Percentiles rank a stretch among this genome's conserved stretches.
Conservation (phyloP, 92 coral and sea anemone species). For the Scolanthus callimorphus region DNA sequence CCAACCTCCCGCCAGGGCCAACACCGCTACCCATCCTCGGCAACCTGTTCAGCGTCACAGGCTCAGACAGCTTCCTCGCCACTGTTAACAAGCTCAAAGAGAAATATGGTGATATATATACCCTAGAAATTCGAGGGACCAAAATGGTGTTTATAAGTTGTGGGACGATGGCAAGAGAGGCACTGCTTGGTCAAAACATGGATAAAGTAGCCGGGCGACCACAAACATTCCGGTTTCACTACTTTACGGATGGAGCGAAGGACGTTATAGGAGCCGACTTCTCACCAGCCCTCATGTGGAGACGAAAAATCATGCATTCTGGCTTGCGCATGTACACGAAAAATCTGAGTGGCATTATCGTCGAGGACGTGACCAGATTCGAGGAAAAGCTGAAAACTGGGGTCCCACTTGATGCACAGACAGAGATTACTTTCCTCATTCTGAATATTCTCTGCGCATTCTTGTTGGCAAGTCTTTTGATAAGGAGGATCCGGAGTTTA, state of each 20-base stretch:
- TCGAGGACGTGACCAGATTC: conserved; percentile 28
- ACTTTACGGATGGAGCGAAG: conserved; percentile 35
- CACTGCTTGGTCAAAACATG: conserved; percentile 37
- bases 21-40: conserved; percentile 52
- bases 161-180: conserved; percentile 42
- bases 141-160: conserved; percentile 40
- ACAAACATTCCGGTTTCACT: conserved; percentile 21
- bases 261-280: conserved; percentile 53
- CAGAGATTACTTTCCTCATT: conserved; percentile 35
- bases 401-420: conserved; percentile 45
- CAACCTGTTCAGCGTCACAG: conserved; percentile 37
- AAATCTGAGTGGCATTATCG: conserved; percentile 28
- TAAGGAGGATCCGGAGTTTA: conserved; percentile 44
- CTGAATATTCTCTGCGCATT: conserved; percentile 60
- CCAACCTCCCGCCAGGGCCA: conserved; percentile 52
- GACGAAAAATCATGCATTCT: conserved; percentile 48
- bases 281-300: conserved; percentile 36
- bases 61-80: conserved; percentile 30
- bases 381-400: conserved; percentile 26
- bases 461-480: conserved; percentile 57
- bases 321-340: conserved; percentile 56
- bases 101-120: conserved; percentile 49
- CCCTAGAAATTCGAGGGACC: conserved; percentile 39
- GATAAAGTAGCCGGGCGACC: conserved; percentile 73
- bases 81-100: conserved; percentile 36